Percentiles rank a stretch among this genome's conserved stretches.
These are phyloP conservation scores for Aurelia aurita DNA, from an alignment of 30 jellyfish, hydroid and myxozoan species.

Conservation along the genomic window DNA sequence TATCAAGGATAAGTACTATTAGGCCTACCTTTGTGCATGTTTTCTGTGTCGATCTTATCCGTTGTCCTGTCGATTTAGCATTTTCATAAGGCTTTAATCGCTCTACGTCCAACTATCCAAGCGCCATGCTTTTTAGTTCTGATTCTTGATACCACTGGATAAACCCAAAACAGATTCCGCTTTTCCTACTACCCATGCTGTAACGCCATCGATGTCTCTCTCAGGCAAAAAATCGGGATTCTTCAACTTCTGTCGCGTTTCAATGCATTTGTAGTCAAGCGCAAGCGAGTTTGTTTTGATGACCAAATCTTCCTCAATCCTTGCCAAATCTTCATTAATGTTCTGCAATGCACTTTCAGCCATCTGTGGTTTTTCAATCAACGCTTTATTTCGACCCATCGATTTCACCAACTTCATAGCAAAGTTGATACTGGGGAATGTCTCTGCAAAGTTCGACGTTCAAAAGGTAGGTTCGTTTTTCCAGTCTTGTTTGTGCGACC, in stretches of 20 bases:
- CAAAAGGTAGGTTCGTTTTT: conserved; percentile 82
- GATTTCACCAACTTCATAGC: conserved; percentile 96
- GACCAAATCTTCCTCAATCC: conserved; percentile 86
- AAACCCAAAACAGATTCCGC: too few species aligned
- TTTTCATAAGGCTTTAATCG: too few species aligned
- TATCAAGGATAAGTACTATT: too few species aligned
- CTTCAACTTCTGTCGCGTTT: conserved; percentile 67
- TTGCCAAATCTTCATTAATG: conserved; percentile 77
- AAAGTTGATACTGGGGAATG: conserved; percentile 94
- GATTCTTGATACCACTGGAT: too few species aligned
- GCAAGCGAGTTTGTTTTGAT: conserved; percentile 81
- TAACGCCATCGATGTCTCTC: conserved; percentile 28
- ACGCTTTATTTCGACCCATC: conserved; percentile 85
- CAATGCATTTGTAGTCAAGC: conserved; percentile 88
- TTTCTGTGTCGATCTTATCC: too few species aligned
- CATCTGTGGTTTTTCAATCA: conserved; percentile 70
- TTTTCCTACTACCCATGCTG: too few species aligned
- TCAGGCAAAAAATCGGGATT: conserved; percentile 53
- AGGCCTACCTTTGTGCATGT: too few species aligned
- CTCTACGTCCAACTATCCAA: too few species aligned
- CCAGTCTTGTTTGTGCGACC: conserved; percentile 98
- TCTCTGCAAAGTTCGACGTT: conserved; percentile 96
- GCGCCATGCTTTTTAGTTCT: too few species aligned
- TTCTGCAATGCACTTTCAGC: conserved; percentile 90
- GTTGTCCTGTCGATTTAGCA: too few species aligned